phyloP scores from a whole-genome alignment of 2,888 invertebrate species.

The Amiota mariae region DNA sequence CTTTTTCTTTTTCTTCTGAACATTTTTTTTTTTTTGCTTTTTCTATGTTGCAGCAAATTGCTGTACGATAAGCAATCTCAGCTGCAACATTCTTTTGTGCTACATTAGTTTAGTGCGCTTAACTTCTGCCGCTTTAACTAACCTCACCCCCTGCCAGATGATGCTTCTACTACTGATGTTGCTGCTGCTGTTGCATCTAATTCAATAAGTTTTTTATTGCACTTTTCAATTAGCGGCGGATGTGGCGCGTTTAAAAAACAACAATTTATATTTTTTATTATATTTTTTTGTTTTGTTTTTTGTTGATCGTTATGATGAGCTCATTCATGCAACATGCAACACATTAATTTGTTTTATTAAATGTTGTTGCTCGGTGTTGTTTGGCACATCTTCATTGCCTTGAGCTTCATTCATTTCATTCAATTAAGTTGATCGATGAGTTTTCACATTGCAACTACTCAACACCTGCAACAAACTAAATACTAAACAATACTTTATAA shows the following conservation, averaged over 20 bases:
- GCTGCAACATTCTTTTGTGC: constrained; percentile 23
- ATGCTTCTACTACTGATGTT: background rate
- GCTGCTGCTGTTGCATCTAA: background rate
- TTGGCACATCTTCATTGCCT: background rate
- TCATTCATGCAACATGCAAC: constrained; percentile 18
- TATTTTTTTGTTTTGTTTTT: background rate
- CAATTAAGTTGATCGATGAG: background rate
- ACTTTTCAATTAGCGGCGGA: constrained; percentile 18
- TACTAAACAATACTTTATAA: constrained; percentile 12
- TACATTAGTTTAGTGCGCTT: constrained; percentile 11
- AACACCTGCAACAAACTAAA: background rate
- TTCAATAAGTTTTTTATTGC: background rate
- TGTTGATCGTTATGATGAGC: background rate
- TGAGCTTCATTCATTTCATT: background rate
- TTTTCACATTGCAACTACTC: background rate
- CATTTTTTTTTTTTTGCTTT: background rate
- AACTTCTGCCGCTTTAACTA: background rate
- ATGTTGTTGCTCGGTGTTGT: background rate
- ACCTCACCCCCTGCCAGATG: background rate
- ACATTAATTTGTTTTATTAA: constrained; percentile 21
- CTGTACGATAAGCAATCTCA: constrained; percentile 21
- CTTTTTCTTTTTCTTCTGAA: background rate
- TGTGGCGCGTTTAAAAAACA: background rate
- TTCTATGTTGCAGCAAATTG: constrained; percentile 20
- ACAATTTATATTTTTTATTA: background rate